A percentile compares a stretch with the other conserved stretches of the same genome.
phyloP scores from a whole-genome alignment of 2,797 vertebrate species.

The Neostethus bicornis region DNA sequence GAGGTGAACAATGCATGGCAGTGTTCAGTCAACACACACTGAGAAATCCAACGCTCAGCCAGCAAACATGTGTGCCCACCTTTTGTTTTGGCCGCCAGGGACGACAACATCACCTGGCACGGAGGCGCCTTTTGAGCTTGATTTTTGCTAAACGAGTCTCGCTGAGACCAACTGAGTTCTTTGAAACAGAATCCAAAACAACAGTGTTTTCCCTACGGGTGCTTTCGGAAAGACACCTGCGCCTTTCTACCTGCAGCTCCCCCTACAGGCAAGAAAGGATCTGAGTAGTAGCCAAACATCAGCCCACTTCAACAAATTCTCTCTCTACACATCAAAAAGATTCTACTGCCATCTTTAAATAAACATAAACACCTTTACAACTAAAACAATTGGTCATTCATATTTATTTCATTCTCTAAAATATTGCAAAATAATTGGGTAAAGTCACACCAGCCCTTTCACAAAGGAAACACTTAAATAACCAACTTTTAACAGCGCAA shows the following conservation, averaged over 20 bases:
- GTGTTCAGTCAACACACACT: constrained; percentile 35
- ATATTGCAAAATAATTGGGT: background rate
- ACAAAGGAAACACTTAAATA: too few relatives aligned
- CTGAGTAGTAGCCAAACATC: constrained; percentile 21
- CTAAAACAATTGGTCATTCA: too few relatives aligned
- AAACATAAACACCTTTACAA: too few relatives aligned
- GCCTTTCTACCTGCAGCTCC: constrained; percentile 39
- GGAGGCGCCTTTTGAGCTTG: constrained; percentile 33
- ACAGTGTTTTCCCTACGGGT: constrained; percentile 47
- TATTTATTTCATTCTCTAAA: too few relatives aligned
- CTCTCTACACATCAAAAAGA: too few relatives aligned
- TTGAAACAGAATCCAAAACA: constrained; percentile 64
- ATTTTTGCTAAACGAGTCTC: constrained; percentile 59
- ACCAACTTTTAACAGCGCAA: too few relatives aligned
- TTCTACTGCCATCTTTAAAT: too few relatives aligned
- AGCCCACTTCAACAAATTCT: constrained; percentile 9
- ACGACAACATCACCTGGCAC: constrained; percentile 60
- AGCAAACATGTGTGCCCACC: constrained; percentile 52
- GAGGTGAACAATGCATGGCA: constrained; percentile 57
- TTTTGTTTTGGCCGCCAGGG: constrained; percentile 59
- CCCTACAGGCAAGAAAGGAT: constrained; percentile 33
- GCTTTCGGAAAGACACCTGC: constrained; percentile 57
- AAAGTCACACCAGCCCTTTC: background rate
- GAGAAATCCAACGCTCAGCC: constrained; percentile 41
- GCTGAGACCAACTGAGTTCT: constrained; percentile 51